phyloP scores from a whole-genome alignment of 1,140 invertebrate species.

The Apis laboriosa region DNA sequence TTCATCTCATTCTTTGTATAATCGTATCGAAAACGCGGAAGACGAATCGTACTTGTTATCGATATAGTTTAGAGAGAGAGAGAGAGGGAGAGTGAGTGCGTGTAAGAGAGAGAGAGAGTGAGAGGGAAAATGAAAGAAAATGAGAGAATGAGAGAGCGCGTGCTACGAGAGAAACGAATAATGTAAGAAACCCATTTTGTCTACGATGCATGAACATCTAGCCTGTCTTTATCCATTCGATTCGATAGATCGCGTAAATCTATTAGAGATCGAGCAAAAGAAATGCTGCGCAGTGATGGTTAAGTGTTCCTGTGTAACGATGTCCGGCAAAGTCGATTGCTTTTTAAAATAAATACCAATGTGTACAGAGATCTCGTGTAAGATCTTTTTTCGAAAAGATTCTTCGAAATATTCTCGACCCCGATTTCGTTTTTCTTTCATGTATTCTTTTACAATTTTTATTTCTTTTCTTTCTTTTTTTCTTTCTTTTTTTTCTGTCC shows the following conservation, averaged over 20 bases:
- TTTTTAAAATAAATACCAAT: conserved; percentile 70
- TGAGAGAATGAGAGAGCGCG: too few species aligned
- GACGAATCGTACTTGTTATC: conserved; percentile 37
- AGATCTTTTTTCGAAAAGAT: conserved; percentile 3
- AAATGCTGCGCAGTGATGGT: conserved; percentile 59
- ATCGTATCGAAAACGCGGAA: conserved; percentile 5
- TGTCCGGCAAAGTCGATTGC: conserved; percentile 66
- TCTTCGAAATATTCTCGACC: conserved; percentile 24
- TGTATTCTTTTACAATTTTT: background rate
- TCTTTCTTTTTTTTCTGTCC: background rate
- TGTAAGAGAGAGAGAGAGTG: too few species aligned
- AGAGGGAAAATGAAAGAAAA: too few species aligned
- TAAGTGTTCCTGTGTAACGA: conserved; percentile 79
- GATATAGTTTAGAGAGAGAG: conserved; percentile 28
- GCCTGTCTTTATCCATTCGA: conserved; percentile 51
- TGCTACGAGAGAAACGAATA: conserved; percentile 10
- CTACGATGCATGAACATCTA: conserved; percentile 57
- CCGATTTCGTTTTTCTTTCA: conserved; percentile 2
- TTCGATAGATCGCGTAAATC: conserved; percentile 53
- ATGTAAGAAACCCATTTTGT: conserved; percentile 40
- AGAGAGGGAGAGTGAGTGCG: too few species aligned
- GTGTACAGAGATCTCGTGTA: conserved; percentile 61
- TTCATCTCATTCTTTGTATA: conserved; percentile 35
- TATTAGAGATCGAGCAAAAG: conserved; percentile 47
- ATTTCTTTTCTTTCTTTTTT: background rate